Evolutionary conservation across 1,140 invertebrate genomes (phyloP).

Genomic region (Nymphalis io): DNA sequence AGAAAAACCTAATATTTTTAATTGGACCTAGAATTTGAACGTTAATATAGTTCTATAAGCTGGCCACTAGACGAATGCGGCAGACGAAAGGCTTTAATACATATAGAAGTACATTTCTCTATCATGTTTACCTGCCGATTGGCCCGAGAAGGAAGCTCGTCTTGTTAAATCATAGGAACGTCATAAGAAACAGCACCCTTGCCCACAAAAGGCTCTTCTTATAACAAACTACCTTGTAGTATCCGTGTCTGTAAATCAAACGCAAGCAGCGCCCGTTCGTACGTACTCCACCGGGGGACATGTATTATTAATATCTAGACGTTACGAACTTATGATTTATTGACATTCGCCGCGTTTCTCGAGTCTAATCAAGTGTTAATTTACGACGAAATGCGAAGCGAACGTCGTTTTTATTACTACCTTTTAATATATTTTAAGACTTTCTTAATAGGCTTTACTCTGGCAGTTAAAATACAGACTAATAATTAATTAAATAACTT

Average conservation of each 20-base stretch:
- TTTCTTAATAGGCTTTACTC: too few species aligned
- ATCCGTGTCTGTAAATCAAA: conserved; percentile 13
- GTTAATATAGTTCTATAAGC: too few species aligned
- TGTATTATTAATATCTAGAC: conserved; percentile 8
- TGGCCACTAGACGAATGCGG: too few species aligned
- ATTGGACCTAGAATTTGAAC: too few species aligned
- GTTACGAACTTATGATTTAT: neutral
- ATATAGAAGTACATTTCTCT: neutral
- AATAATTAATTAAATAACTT: too few species aligned
- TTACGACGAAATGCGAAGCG: neutral
- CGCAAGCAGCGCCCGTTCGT: neutral
- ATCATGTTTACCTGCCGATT: neutral
- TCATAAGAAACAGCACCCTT: conserved; percentile 1
- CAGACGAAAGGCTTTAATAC: neutral
- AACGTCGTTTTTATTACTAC: too few species aligned
- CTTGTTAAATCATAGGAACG: neutral
- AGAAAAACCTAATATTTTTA: too few species aligned
- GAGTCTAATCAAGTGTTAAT: conserved; percentile 2
- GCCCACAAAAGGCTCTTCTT: neutral
- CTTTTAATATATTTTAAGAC: too few species aligned
- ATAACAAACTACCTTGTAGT: neutral
- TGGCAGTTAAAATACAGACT: too few species aligned
- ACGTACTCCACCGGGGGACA: neutral
- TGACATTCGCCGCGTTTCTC: neutral
- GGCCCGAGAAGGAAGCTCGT: neutral